Percentiles rank a stretch among this genome's conserved stretches.
phyloP scores from a whole-genome alignment of 2,797 vertebrate genomes.

The Coregonus ussuriensis region DNA sequence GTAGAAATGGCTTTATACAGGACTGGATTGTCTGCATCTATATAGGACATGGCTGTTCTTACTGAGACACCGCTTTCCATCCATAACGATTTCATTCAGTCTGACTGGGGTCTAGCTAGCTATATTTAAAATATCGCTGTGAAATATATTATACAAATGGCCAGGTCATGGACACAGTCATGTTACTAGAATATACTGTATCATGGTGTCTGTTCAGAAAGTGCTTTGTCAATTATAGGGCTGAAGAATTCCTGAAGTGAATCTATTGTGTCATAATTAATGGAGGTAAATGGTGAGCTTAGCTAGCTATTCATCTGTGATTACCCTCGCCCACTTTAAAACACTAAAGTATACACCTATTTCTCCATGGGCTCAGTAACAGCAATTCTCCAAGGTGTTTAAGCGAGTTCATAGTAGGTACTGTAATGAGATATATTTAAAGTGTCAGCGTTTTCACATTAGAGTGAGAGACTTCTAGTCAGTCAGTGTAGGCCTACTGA shows the following conservation, averaged over 20 bases:
- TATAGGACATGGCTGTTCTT: slow-evolving; percentile 51
- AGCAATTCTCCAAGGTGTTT: slow-evolving; percentile 55
- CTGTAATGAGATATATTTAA: slow-evolving; percentile 68
- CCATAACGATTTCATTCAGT: slow-evolving; percentile 43
- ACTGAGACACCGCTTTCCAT: slow-evolving; percentile 44
- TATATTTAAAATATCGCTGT: slow-evolving; percentile 45
- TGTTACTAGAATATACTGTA: slow-evolving; percentile 26
- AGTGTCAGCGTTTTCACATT: slow-evolving; percentile 65
- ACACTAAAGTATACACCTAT: slow-evolving; percentile 1
- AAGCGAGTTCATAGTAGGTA: slow-evolving; percentile 51
- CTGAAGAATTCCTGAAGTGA: slow-evolving; percentile 4
- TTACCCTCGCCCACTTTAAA: neutral
- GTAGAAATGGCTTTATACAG: slow-evolving; percentile 68
- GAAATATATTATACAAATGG: slow-evolving; percentile 59
- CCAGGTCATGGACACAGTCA: slow-evolving; percentile 47
- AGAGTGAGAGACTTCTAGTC: slow-evolving; percentile 43
- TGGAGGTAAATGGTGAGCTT: slow-evolving; percentile 15
- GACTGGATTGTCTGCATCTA: slow-evolving; percentile 65
- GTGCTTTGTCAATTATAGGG: slow-evolving; percentile 11
- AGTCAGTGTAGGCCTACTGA: neutral
- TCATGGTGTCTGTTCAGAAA: slow-evolving; percentile 6
- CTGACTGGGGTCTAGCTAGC: slow-evolving; percentile 38
- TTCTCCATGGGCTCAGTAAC: slow-evolving; percentile 57
- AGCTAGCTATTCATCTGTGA: neutral
- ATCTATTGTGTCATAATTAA: slow-evolving; percentile 21